Percentiles rank a stretch among this genome's conserved stretches.
Conservation (phyloP, 2,113 vertebrate species). For the Urocolius indicus region DNA sequence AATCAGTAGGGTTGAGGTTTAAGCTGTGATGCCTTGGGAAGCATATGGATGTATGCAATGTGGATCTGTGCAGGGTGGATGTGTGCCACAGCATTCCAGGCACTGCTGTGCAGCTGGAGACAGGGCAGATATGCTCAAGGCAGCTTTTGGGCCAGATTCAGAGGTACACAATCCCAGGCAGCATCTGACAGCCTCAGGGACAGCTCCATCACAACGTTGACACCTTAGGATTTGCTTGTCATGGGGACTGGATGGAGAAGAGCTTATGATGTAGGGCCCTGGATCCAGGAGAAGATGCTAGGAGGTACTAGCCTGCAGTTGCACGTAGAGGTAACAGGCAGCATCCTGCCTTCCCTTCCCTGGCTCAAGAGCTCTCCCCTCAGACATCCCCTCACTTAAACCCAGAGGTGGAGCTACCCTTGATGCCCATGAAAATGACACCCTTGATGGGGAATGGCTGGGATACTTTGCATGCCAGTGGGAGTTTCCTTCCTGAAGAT, state of each 20-base stretch:
- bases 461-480: background rate
- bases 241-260: background rate
- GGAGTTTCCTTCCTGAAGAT: background rate
- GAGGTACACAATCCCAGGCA: background rate
- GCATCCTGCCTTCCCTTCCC: background rate
- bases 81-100: background rate
- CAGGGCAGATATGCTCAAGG: background rate
- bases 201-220: background rate
- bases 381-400: background rate
- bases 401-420: background rate
- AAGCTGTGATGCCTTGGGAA: background rate
- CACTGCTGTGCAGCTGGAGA: background rate
- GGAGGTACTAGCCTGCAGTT: background rate
- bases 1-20: background rate
- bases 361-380: background rate
- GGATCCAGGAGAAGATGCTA: background rate
- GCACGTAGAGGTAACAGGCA: background rate
- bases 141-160: rapidly evolving
- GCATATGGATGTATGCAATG: background rate
- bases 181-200: background rate
- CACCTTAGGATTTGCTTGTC: background rate
- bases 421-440: background rate
- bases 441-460: background rate
- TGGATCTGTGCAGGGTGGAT: background rate
- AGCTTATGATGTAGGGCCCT: background rate